Conservation (phyloP, 92 coral and sea anemone genomes). For the Meandrina meandrites region DNA sequence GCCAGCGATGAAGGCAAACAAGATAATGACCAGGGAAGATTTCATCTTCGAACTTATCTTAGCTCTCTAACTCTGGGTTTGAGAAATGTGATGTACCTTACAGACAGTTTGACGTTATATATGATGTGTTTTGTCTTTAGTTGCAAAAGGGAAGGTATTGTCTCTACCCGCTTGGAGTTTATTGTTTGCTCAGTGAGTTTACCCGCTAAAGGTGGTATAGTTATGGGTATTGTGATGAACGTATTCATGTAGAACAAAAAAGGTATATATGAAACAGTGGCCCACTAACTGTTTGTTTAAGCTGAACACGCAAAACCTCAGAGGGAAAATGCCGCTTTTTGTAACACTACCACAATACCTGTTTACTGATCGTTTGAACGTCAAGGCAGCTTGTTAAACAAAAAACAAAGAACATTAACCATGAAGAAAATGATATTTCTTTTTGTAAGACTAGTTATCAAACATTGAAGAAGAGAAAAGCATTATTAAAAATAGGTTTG, state of each 20-base stretch:
- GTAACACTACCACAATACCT: background rate
- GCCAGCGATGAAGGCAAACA: slow-evolving; percentile 20
- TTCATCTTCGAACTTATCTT: slow-evolving; percentile 4
- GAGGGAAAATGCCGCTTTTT: background rate
- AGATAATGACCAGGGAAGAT: background rate
- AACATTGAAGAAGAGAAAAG: background rate
- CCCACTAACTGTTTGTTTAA: background rate
- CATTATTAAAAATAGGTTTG: background rate
- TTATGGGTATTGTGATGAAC: background rate
- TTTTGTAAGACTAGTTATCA: background rate
- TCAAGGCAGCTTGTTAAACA: background rate
- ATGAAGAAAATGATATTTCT: too few species aligned
- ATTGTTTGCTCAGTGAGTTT: background rate
- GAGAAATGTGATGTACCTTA: background rate
- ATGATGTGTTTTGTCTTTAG: background rate
- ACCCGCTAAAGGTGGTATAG: background rate
- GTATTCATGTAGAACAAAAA: too few species aligned
- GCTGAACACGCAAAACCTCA: background rate
- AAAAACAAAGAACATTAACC: background rate
- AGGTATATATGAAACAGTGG: background rate
- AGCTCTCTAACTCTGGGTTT: background rate
- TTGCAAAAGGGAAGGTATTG: background rate
- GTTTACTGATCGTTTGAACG: background rate
- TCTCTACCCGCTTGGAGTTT: too few species aligned
- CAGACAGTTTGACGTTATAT: background rate